Conservation (phyloP, 2,113 vertebrate species). For the Acrocephalus kingi region DNA sequence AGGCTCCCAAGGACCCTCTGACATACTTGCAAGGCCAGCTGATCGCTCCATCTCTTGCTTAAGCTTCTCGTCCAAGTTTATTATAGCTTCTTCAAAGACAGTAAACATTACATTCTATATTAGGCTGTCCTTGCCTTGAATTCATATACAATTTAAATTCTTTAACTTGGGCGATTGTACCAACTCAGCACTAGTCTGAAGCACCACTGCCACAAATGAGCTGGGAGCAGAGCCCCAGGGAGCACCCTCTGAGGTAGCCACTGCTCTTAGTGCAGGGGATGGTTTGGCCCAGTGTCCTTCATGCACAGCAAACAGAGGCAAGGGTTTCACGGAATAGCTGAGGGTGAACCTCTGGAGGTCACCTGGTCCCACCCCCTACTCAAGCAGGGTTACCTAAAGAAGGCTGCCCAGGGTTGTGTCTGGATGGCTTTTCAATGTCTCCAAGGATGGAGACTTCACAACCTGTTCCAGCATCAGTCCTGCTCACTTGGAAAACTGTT, state of each 20-base stretch:
- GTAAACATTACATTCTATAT: slow-evolving; percentile 1
- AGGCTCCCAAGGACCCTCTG: not conserved
- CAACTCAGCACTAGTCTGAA: not conserved
- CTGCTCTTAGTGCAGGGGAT: not conserved
- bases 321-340: not conserved
- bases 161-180: not conserved
- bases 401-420: not conserved
- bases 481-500: not conserved
- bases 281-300: not conserved
- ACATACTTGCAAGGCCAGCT: not conserved
- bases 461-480: not conserved
- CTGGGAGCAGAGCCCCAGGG: not conserved
- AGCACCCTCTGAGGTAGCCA: not conserved
- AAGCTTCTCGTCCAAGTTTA: not conserved
- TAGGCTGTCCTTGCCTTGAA: not conserved
- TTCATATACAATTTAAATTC: not conserved
- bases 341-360: not conserved
- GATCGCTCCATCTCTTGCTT: not conserved
- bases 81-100: not conserved
- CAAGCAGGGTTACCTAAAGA: not conserved
- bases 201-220: not conserved
- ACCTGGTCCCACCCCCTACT: not conserved
- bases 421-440: not conserved
- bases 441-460: not conserved
- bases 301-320: not conserved